Conservation (phyloP, 2,888 invertebrate genomes). For the Brachypalpus laphriformis region DNA sequence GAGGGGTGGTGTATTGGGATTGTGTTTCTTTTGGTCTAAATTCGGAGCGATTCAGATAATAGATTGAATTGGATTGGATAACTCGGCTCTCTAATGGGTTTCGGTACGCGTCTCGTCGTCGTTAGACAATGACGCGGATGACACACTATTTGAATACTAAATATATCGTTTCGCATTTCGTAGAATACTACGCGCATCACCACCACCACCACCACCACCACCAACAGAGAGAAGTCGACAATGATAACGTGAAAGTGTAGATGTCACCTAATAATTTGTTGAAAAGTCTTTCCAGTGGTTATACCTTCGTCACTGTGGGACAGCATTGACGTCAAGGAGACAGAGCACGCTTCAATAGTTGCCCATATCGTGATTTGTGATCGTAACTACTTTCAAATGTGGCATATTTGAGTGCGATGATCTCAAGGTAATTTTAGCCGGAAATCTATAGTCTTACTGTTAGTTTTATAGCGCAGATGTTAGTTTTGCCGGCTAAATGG, state of each 20-base stretch:
- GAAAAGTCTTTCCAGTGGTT: background rate
- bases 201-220: background rate
- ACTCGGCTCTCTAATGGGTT: slow-evolving; percentile 25
- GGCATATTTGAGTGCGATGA: slow-evolving; percentile 36
- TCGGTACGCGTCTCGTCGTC: background rate
- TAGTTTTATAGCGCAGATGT: slow-evolving; percentile 1
- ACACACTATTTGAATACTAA: slow-evolving; percentile 33
- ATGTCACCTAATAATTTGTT: background rate
- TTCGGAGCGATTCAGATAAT: slow-evolving; percentile 11
- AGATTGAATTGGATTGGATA: slow-evolving; percentile 32
- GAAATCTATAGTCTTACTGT: slow-evolving; percentile 36
- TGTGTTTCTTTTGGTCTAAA: slow-evolving; percentile 13
- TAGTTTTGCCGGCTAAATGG: slow-evolving; percentile 8
- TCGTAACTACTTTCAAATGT: slow-evolving; percentile 51
- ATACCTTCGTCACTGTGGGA: slow-evolving; percentile 18
- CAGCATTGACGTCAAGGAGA: slow-evolving; percentile 50
- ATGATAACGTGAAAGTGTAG: slow-evolving; percentile 7
- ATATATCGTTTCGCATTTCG: slow-evolving; percentile 11
- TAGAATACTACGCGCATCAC: slow-evolving; percentile 10
- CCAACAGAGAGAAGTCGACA: background rate
- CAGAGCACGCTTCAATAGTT: slow-evolving; percentile 36
- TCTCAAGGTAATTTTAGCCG: slow-evolving; percentile 51
- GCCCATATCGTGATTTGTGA: slow-evolving; percentile 50
- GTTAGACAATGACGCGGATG: slow-evolving; percentile 22
- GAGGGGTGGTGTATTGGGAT: background rate